Conservation (phyloP, 2,888 invertebrate genomes). For the Rhamnusium bicolor region DNA sequence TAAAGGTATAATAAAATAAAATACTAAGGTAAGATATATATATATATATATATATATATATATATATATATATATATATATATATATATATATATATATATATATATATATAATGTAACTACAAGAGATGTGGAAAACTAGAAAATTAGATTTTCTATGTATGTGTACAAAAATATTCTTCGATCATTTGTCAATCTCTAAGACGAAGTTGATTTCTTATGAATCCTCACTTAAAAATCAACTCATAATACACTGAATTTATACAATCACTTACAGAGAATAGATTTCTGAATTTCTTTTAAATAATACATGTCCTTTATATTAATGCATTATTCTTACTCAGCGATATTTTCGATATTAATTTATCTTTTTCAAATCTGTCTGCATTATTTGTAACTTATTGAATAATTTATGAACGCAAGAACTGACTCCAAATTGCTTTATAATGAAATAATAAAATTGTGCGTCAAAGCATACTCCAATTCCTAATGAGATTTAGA, state of each 20-base stretch:
- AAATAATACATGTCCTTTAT: conserved; percentile 33
- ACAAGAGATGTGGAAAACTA: neutral
- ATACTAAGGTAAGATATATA: too few species aligned
- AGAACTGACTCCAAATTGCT: conserved; percentile 55
- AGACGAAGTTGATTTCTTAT: conserved; percentile 6
- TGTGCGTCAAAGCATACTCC: conserved; percentile 49
- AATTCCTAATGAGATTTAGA: conserved; percentile 47
- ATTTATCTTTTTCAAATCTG: conserved; percentile 51
- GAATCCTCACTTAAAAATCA: conserved; percentile 22
- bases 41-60: too few species aligned
- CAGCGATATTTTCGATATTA: conserved; percentile 49
- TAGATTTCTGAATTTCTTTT: conserved; percentile 31
- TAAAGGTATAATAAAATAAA: too few species aligned
- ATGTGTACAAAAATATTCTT: neutral
- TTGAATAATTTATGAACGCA: conserved; percentile 53
- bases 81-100: too few species aligned
- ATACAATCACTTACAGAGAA: conserved; percentile 20
- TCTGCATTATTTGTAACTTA: conserved; percentile 50
- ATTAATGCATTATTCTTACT: conserved; percentile 46
- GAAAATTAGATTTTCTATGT: neutral
- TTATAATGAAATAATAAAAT: conserved; percentile 57
- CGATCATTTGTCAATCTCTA: conserved; percentile 15
- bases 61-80: too few species aligned
- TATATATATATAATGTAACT: neutral
- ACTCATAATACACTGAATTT: conserved; percentile 10